Base-by-base conservation (phyloP, 2,888 invertebrate species). In the Lordiphosa andalusiaca region DNA sequence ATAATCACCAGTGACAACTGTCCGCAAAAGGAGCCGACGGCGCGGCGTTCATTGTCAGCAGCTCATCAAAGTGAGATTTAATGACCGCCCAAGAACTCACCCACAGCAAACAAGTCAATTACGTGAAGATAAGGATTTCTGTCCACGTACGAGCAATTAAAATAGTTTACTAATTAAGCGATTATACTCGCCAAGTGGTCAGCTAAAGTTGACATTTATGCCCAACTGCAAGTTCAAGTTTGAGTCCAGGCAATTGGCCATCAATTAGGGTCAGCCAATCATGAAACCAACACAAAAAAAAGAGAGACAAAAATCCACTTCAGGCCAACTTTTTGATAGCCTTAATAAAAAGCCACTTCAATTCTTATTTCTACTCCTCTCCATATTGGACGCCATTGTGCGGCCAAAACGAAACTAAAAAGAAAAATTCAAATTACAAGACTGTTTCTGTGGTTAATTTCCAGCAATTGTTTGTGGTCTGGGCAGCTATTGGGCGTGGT, bases 151-250 rank as follows among this genome's bases (percentile, higher is more conserved):
- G 33, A 13, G 55, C 52, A 67, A 74, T 74, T 81, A 68, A 74
- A 66, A 71, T 71, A 69, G 69, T 72, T 67, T 50, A 40, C 57
- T 61, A 80, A 76, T 80, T 76, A 80, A 64, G 55, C n/a, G 38
- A 42, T 56, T 62, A 73, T 66, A 33, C 44, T 33, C 10, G 33
- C 16, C 30, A 44, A 21, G 35, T n/a, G 5, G 42, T 5, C n/a
- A 23, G 10, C 12, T 7, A 41, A 6, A 41, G 12, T 41, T 44
- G 44, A 44, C 30, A 30, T 30, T 30, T 16, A 16, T 30, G 19
- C n/a, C 13, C 16, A 16, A 21, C 10, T 19, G 5, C 3, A 21
- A 40, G 7, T 19, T 7, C 40, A 16, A 12, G 13, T 6, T 25
- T 21, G 41, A 12, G 25, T n/a, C 9, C 10, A 37, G 25, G 25